A percentile compares a stretch with the other conserved stretches of the same genome.
These are phyloP conservation scores for Bolborhynchus lineola DNA, from an alignment of 2,113 vertebrate genomes.

Conservation along the genomic window DNA sequence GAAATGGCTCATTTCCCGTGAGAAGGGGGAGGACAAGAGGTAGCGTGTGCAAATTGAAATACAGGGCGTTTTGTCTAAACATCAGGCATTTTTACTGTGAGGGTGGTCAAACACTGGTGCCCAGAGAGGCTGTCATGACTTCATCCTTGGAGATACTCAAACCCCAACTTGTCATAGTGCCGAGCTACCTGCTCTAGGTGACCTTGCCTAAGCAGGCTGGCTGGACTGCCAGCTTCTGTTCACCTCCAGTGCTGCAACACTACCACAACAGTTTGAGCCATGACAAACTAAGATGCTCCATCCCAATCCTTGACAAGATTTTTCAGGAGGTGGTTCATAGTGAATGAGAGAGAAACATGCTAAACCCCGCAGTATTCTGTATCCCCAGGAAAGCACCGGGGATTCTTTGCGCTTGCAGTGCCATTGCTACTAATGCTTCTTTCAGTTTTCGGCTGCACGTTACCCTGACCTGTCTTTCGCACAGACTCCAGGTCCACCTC, in stretches of 20 bases:
- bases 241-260: not conserved
- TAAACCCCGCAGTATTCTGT: not conserved
- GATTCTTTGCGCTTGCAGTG: not conserved
- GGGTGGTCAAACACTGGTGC: not conserved
- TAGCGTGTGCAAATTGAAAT: not conserved
- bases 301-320: not conserved
- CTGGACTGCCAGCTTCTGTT: not conserved
- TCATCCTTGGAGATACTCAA: not conserved
- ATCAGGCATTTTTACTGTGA: not conserved
- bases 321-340: not conserved
- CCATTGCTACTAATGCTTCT: not conserved
- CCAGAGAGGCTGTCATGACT: not conserved
- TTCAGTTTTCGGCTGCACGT: not conserved
- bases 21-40: not conserved
- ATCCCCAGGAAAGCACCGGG: not conserved
- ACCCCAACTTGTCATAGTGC: rapidly evolving
- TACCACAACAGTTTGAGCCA: not conserved
- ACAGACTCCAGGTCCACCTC: not conserved
- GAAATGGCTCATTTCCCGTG: not conserved
- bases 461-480: not conserved
- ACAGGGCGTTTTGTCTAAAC: not conserved
- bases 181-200: not conserved
- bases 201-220: not conserved
- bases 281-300: not conserved
- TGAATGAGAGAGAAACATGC: not conserved